phyloP scores from a whole-genome alignment of 2,113 vertebrate genomes.

The Stigmatopora argus region DNA sequence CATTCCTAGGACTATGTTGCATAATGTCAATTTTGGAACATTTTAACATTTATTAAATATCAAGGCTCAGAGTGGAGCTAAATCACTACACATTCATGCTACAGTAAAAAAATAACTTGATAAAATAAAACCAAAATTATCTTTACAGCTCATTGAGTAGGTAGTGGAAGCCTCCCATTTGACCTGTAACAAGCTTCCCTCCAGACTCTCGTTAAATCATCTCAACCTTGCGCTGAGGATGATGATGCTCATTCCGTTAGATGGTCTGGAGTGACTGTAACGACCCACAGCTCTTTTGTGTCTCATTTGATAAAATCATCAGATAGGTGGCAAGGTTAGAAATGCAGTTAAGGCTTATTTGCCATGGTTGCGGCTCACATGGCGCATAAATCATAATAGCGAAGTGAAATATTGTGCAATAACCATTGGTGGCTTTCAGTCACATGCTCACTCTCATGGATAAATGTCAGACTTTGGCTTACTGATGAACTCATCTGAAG shows the following conservation, averaged over 20 bases:
- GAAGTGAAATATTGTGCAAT: background rate
- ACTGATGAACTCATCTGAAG: conserved; percentile 38
- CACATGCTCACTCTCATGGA: conserved; percentile 17
- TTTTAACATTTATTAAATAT: background rate
- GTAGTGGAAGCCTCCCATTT: background rate
- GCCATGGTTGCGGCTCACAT: background rate
- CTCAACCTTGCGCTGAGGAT: conserved; percentile 5
- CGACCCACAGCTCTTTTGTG: conserved; percentile 41
- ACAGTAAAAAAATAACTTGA: background rate
- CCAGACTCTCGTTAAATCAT: conserved; percentile 24
- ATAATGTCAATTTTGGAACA: background rate
- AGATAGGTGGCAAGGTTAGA: conserved; percentile 37
- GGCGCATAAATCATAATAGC: conserved; percentile 12
- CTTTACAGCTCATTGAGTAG: background rate
- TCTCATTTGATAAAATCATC: conserved; percentile 40
- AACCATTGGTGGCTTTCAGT: background rate
- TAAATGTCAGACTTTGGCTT: conserved; percentile 34
- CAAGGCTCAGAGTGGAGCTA: too few relatives aligned
- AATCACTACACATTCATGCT: background rate
- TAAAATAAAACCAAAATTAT: background rate
- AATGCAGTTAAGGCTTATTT: conserved; percentile 15
- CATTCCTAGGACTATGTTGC: too few relatives aligned
- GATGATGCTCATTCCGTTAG: conserved; percentile 17
- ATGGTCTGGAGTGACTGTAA: conserved; percentile 39
- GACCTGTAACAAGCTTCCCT: background rate